Evolutionary conservation across 2,888 invertebrate genomes (phyloP), one percentile per base, ranked within the genome.

Genomic region (Thysanoteuthis rhombus): DNA sequence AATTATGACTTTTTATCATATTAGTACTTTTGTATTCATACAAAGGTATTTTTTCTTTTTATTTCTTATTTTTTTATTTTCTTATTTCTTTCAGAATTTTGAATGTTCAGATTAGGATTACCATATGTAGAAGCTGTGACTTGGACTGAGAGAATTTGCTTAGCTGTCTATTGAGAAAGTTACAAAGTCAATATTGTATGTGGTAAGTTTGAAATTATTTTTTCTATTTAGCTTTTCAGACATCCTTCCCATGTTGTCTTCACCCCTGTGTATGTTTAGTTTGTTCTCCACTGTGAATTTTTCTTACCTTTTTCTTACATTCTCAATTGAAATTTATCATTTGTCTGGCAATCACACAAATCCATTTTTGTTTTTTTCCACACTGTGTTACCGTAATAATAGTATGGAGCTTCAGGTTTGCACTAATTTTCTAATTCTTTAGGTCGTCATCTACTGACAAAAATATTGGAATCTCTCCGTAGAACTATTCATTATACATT

Each of bases 71-170:
- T 16, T n/a, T 75, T n/a, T 75, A 75, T 75, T n/a, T n/a, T n/a
- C 22, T n/a, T 75, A 12, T 75, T 75, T 75, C n/a, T 75, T 75
- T n/a, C 75, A 75, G 75, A 75, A 75, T 75, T 75, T 75, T 75
- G 75, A 75, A 75, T 75, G 75, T 75, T 75, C 75, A n/a, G n/a
- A 75, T n/a, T 75, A n/a, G 75, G 75, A 75, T 75, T 75, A 75
- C 75, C 75, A 75, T 75, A 36, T 75, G n/a, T 75, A 75, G n/a
- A 75, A 75, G n/a, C 75, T 75, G 75, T 36, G 36, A 75, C n/a
- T 75, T 32, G 28, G 58, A 58, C 16, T 75, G 75, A 75, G 75
- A 75, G n/a, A 75, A 75, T 75, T 75, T 75, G 36, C 75, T 75
- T 75, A 75, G 75, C 75, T 75, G 75, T 75, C 75, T 75, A 75